phyloP scores from a whole-genome alignment of 2,797 vertebrate species.

The Glossophaga mutica region DNA sequence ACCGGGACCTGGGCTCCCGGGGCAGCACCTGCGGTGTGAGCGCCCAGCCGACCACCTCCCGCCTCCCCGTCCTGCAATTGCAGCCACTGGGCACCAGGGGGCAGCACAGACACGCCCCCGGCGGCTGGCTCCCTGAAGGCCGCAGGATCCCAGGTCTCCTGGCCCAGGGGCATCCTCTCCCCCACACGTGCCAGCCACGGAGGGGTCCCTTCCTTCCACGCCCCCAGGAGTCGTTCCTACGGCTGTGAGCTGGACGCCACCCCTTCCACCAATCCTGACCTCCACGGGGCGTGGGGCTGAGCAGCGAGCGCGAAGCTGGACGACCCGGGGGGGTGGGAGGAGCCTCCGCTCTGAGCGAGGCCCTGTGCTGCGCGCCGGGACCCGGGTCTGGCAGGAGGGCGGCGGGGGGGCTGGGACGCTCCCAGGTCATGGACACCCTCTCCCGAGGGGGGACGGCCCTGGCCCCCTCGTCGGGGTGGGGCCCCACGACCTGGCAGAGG shows the following conservation, averaged over 20 bases:
- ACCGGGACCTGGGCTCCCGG: neutral
- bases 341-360: fast-evolving
- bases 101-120: neutral
- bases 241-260: neutral
- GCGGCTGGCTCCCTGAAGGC: neutral
- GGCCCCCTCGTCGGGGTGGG: fast-evolving
- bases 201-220: too few species aligned
- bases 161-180: neutral
- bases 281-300: fast-evolving
- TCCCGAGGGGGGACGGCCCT: neutral
- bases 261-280: neutral
- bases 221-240: fast-evolving
- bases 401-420: neutral
- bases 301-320: neutral
- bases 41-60: neutral
- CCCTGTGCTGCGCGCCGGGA: fast-evolving
- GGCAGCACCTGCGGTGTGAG: neutral
- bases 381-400: fast-evolving
- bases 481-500: neutral
- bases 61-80: neutral
- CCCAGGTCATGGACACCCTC: neutral
- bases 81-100: neutral
- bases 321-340: fast-evolving
- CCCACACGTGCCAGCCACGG: fast-evolving
- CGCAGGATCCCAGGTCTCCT: neutral